These are phyloP conservation scores for Cheilosia vulpina DNA, from an alignment of 2,888 invertebrate genomes.

Conservation along the genomic window DNA sequence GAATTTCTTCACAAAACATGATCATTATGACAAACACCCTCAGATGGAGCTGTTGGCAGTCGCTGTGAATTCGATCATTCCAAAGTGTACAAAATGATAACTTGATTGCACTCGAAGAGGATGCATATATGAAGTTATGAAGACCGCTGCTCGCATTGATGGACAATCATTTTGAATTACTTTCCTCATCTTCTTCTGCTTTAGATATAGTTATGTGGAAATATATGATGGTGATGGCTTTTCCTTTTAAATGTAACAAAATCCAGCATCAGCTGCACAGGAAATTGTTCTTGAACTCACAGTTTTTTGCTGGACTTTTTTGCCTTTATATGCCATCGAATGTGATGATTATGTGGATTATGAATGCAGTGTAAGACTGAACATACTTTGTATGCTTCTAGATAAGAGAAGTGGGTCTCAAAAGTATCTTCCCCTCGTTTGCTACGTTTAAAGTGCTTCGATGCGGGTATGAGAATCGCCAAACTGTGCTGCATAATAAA, in stretches of 20 bases:
- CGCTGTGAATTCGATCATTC: conserved; percentile 44
- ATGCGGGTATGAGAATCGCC: too few species aligned
- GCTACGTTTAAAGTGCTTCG: too few species aligned
- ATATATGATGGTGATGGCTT: conserved; percentile 23
- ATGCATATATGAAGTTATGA: conserved; percentile 10
- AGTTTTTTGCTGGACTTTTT: not conserved
- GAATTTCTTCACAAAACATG: conserved; percentile 19
- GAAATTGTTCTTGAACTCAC: conserved; percentile 55
- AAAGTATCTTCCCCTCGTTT: too few species aligned
- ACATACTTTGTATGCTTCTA: not conserved
- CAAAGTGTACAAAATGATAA: conserved; percentile 56
- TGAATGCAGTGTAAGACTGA: too few species aligned
- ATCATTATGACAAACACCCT: conserved; percentile 54
- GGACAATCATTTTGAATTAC: conserved; percentile 68
- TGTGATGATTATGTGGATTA: too few species aligned
- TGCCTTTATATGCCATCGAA: not conserved
- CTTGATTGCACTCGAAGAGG: conserved; percentile 37
- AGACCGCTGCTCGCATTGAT: conserved; percentile 5
- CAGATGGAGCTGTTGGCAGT: not conserved
- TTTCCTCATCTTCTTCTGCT: conserved; percentile 24
- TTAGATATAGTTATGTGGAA: conserved; percentile 25
- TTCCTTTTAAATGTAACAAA: conserved; percentile 23
- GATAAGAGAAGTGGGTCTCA: not conserved
- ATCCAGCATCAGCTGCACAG: conserved; percentile 39
- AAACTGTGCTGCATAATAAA: too few species aligned